Evolutionary conservation across 2,797 vertebrate genomes (phyloP), one percentile per base, ranked within the genome.

Genomic region (Columba guinea): DNA sequence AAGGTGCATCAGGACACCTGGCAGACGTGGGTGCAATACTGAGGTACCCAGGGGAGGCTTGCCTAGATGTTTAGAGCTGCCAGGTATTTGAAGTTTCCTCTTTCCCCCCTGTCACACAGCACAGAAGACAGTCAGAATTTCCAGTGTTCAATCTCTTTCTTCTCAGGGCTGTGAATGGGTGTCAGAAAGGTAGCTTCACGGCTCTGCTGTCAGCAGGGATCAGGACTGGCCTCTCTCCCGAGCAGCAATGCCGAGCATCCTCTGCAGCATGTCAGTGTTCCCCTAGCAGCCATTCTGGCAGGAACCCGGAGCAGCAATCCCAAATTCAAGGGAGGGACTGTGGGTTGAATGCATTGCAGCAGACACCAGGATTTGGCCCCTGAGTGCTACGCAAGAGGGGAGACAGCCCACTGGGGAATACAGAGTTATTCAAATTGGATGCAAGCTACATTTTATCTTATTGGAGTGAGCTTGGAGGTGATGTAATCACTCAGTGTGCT

Each of bases 401-500:
- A 80, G 37, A 77, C 73, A 92, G 16, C 58, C 71, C 41, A 0
- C 2, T 10, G 81, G 85, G 93, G 74, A 93, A 59, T 2, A 30
- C 6, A 32, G 46, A 84, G 53, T 41, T 63, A 62, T 75, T 88
- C 90, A 58, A 81, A 73, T 37, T 93, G 95, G 65, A 94, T 65
- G 37, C 0, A 5, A 92, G 73, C 84, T 92, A 3, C 48, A 5
- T 58, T 95, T 96, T 93, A 93, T 93, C 94, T 94, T 84, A 59
- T n/a, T 96, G 93, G 95, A 95, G 71, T 17, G 80, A 28, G 75
- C 73, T 84, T 0, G 80, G 87, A 60, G 83, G 52, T 94, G 95
- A 96, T 96, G 94, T 95, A 94, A 96, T 90, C 95, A 90, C 95
- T 96, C 91, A 86, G 60, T 74, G 87, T 34, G 70, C 83, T 91